A percentile compares a stretch with the other conserved stretches of the same genome.
Conservation (phyloP, 2,888 invertebrate genomes). For the Noctua pronuba region DNA sequence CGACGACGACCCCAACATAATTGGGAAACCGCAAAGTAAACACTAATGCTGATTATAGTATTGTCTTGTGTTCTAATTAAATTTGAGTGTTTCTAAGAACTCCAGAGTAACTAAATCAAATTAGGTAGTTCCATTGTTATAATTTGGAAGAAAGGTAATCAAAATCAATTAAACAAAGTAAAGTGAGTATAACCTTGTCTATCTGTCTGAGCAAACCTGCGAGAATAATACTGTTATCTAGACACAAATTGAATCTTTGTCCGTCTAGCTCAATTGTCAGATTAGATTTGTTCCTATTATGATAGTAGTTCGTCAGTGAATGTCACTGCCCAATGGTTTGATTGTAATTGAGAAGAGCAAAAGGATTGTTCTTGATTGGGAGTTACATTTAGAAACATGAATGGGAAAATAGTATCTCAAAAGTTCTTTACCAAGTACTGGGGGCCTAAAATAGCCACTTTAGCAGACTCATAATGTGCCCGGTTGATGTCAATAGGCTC, state of each 20-base stretch:
- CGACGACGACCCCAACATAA: neutral
- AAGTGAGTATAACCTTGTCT: conserved; percentile 9
- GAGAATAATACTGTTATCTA: conserved; percentile 13
- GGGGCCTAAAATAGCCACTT: too few relatives aligned
- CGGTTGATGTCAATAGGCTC: too few relatives aligned
- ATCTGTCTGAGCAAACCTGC: neutral
- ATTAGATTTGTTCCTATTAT: conserved; percentile 26
- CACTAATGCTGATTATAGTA: neutral
- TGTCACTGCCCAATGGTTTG: neutral
- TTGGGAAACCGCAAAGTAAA: neutral
- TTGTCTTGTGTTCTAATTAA: neutral
- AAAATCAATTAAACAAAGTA: conserved; percentile 10
- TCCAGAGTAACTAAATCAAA: neutral
- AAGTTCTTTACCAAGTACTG: neutral
- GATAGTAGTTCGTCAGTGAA: conserved; percentile 15
- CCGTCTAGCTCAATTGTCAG: neutral
- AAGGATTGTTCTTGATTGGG: neutral
- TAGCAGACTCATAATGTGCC: too few relatives aligned
- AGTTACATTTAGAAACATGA: neutral
- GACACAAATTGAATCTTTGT: conserved; percentile 35
- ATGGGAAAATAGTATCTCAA: neutral
- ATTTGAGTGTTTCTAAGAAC: neutral
- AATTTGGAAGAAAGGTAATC: neutral
- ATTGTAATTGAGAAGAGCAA: neutral
- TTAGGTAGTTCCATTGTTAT: neutral